Base-by-base conservation (phyloP, 2,797 vertebrate genomes). In the Rachycentron canadum region DNA sequence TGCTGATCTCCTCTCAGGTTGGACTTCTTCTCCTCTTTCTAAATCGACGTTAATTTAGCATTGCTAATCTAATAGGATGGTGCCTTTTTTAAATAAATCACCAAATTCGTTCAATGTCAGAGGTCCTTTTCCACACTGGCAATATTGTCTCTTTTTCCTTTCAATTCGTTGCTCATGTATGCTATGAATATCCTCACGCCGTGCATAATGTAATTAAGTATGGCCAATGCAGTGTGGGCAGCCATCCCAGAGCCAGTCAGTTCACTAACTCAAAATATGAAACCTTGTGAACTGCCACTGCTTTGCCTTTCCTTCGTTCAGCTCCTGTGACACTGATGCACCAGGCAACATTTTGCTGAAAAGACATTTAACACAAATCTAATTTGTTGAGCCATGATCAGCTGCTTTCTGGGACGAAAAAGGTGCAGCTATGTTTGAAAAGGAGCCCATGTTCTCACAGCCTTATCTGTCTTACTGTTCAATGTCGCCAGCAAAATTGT, bases 141-240 rank as follows among this genome's bases (percentile, higher is more conserved):
- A 91, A 85, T 90, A 88, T 86, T 85, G 82, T 87, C 78, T 91
- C 81, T 89, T 61, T 83, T 76, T 82, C 78, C 78, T 89, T 88
- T 91, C 89, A 90, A 91, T 89, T 86, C 76, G 49, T 69, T 69
- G 82, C 84, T 91, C 89, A 87, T 84, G 84, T 88, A 79, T 79
- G 82, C 89, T 93, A 63, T 90, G 90, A 94, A 92, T 75, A 82
- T 90, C 89, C 88, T 86, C 28, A 14, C 65, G 75, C 89, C 64
- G 67, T 86, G 89, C 88, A 88, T 94, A 96, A 96, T 92, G 86
- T 90, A 91, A 94, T 96, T 95, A 95, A 96, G 93, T 93, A 92
- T 84, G 95, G 94, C 94, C 94, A 95, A 95, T 94, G 92, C 92
- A 81, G 88, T 87, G 76, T 93, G 90, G 94, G 94, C 94, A 90